These are phyloP conservation scores for Ariolimax columbianus DNA, from an alignment of 2,888 invertebrate species.

Conservation along the genomic window DNA sequence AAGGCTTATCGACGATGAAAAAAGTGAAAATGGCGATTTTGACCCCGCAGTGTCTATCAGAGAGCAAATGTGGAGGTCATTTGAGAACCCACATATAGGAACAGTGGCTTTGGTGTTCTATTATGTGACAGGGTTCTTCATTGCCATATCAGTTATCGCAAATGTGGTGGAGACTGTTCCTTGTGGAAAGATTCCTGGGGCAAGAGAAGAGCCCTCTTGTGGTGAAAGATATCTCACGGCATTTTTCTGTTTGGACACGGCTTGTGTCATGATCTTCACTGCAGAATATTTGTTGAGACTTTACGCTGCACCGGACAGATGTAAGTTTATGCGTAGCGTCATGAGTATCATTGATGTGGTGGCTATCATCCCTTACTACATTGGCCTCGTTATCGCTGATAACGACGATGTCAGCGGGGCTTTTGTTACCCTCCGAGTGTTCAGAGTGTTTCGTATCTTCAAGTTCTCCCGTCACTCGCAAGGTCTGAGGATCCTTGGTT, in stretches of 20 bases:
- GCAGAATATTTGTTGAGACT: slow-evolving; percentile 94
- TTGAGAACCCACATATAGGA: slow-evolving; percentile 98
- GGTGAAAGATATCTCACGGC: slow-evolving; percentile 95
- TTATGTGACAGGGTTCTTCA: slow-evolving; percentile 99
- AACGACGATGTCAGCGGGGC: slow-evolving; percentile 99
- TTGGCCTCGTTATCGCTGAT: slow-evolving; percentile 97
- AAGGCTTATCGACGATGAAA: slow-evolving; percentile 93
- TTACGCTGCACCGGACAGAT: slow-evolving; percentile 98
- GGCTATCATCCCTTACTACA: slow-evolving; percentile 99
- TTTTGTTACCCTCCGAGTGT: slow-evolving; percentile 98
- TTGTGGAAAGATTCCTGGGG: slow-evolving; percentile 87
- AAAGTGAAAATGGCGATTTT: slow-evolving; percentile 83
- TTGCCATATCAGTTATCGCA: slow-evolving; percentile 99
- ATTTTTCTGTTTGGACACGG: slow-evolving; percentile 99
- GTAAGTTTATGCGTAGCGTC: slow-evolving; percentile 97
- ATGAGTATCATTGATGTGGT: slow-evolving; percentile 99
- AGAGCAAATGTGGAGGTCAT: slow-evolving; percentile 99
- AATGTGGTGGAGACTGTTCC: slow-evolving; percentile 99
- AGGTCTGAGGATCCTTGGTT: slow-evolving; percentile 97
- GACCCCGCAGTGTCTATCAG: slow-evolving; percentile 81
- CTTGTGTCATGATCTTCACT: slow-evolving; percentile 99
- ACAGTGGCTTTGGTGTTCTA: slow-evolving; percentile 99
- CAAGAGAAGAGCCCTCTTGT: slow-evolving; percentile 83
- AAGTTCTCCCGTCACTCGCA: slow-evolving; percentile 99
- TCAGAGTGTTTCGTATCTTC: slow-evolving; percentile 99